These are phyloP conservation scores for Apis mellifera DNA, from an alignment of 1,140 invertebrate species.

Conservation along the genomic window DNA sequence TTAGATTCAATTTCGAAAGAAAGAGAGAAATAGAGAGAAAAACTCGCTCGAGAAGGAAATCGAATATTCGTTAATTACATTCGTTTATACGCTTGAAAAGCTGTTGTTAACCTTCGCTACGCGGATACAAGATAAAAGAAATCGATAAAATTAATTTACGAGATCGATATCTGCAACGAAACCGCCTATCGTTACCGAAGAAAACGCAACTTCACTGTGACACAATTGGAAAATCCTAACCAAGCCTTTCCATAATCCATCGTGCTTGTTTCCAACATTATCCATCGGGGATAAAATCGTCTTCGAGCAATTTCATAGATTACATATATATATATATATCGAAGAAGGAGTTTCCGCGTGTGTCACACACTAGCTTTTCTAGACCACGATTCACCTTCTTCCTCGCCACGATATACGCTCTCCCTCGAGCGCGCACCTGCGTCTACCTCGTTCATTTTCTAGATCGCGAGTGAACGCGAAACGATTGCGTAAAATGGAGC, in stretches of 20 bases:
- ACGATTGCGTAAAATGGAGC: not conserved
- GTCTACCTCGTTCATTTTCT: not conserved
- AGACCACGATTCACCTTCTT: not conserved
- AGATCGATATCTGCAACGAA: slow-evolving; percentile 13
- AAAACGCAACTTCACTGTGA: slow-evolving; percentile 36
- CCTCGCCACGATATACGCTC: no score
- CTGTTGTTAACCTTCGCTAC: not conserved
- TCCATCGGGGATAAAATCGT: slow-evolving; percentile 12
- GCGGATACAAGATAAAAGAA: slow-evolving; percentile 27
- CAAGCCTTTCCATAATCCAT: slow-evolving; percentile 11
- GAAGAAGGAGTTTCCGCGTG: slow-evolving; percentile 52
- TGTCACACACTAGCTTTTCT: slow-evolving; percentile 46
- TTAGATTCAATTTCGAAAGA: no score
- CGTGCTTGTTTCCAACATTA: not conserved
- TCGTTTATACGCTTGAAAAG: not conserved
- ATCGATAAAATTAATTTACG: slow-evolving; percentile 9
- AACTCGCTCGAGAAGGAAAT: no score
- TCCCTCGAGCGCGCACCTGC: no score
- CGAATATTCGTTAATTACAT: not conserved
- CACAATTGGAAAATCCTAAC: slow-evolving; percentile 58
- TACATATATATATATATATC: not conserved
- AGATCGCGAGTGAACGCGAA: slow-evolving; percentile 7
- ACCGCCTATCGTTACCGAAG: not conserved
- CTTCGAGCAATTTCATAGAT: slow-evolving; percentile 6
- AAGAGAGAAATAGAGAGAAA: no score